Base-by-base conservation (phyloP, 2,888 invertebrate species). In the Odontocolon sp. region DNA sequence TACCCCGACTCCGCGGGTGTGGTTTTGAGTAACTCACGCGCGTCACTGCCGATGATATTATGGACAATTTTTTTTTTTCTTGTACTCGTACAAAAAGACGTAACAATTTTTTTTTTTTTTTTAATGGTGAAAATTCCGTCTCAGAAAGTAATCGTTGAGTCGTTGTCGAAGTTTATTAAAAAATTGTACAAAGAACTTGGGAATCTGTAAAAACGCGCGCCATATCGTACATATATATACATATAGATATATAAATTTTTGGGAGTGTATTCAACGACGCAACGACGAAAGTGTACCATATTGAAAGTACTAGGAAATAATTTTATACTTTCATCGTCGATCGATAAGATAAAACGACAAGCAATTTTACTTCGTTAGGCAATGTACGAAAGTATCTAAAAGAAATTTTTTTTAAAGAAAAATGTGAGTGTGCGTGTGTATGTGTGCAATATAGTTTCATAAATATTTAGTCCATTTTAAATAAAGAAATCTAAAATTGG, bases 291-390 rank as follows among this genome's bases (percentile, higher is more conserved):
- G 21, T 14, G 28, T 56, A 67, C 47, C n/a, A n/a, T n/a, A 54
- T 33, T 45, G 77, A 77, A 77, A 77, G 77, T 77, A 72, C 36
- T 77, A 72, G 77, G 59, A 45, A 72, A 77, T 77, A 72, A 77
- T 69, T 77, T 72, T 77, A 72, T 77, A 77, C 64, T 72, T 64
- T 77, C 68, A 47, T 57, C 63, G 52, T 63, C 40, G 42, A 77
- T 64, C 56, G 14, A 61, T 54, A 23, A 63, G 54, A 68, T 63
- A 2, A 9, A 72, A 64, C 52, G 68, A 68, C 64, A 68, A 77
- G 77, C 77, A 77, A 77, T 77, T 68, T 69, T 68, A 56, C 63
- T 71, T 18, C 63, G 47, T 47, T 71, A 77, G 71, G 67, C 71
- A 16, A 76, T 76, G 67, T 70, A 77, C 33, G 57, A 64, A 72